Base-by-base conservation (phyloP, 1,140 invertebrate species). In the Dolichoris vasculosae region DNA sequence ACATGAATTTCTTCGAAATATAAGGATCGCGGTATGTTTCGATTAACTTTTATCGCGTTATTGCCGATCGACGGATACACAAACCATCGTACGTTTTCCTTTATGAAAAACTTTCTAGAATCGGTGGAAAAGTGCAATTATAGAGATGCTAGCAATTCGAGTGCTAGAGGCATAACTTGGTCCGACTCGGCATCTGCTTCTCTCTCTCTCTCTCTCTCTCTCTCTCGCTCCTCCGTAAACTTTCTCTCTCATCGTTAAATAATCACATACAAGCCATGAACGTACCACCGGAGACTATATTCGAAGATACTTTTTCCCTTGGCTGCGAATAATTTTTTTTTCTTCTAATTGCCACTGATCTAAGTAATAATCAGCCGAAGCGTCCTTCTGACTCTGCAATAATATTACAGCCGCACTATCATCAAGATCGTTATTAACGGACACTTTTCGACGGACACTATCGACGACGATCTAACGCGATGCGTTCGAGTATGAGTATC, bases 81-180 rank as follows among this genome's bases (percentile, higher is more conserved):
- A 2, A 8, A 15, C 15, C 26, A 11, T 26, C 59, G n/a, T 6
- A 67, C 2, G 30, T 1, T 0, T 1, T 13, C 35, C 15, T n/a
- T 67, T 35, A 13, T 67, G 26, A 67, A 32, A 67, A 67, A 2
- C 35, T 2, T 35, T 30, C 3, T 8, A 71, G 2, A 20, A 40
- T 38, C 32, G 67, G 32, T 63, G n/a, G 35, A 40, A 71, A 71
- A 71, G 15, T 40, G 67, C 67, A 71, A 71, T 71, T 71, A 71
- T 40, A 15, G 9, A 40, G 67, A 40, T 40, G 40, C 67, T 71
- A 40, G 67, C 32, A 4, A 40, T 40, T 40, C 35, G 35, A 71
- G 67, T 40, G 35, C 38, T 40, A 69, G 64, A 38, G 64, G 11
- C 13, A 38, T 3, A 63, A 63, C 26, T 63, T 63, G n/a, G 11